Conservation (phyloP, 2,888 invertebrate species). For the Anorthoa munda region DNA sequence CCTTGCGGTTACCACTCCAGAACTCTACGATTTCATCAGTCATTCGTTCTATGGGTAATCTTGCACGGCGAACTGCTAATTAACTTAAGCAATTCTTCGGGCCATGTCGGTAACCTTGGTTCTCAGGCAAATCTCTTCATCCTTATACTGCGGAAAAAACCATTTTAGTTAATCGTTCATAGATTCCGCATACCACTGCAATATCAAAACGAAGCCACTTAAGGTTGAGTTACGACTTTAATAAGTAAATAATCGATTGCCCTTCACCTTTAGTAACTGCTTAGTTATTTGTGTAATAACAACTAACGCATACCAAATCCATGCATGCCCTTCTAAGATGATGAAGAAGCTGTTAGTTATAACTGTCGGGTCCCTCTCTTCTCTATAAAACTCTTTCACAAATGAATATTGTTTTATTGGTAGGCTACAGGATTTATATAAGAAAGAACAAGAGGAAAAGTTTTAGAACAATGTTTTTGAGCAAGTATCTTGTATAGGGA, state of each 20-base stretch:
- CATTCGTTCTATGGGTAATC: not conserved
- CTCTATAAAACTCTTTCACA: not conserved
- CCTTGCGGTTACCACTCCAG: not conserved
- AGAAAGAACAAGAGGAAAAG: not conserved
- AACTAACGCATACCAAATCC: constrained; percentile 4
- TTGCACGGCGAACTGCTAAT: not conserved
- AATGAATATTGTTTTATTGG: not conserved
- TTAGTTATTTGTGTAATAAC: constrained; percentile 26
- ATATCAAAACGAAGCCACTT: constrained; percentile 9
- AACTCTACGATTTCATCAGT: no score
- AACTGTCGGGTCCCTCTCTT: not conserved
- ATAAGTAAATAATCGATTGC: constrained; percentile 11
- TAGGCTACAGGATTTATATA: not conserved
- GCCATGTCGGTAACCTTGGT: not conserved
- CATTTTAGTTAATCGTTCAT: constrained; percentile 29
- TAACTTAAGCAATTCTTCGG: not conserved
- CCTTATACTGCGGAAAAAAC: constrained; percentile 23
- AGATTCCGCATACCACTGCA: constrained; percentile 36
- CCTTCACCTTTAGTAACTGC: constrained; percentile 47
- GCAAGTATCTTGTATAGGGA: not conserved
- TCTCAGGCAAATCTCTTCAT: not conserved
- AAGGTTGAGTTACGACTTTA: constrained; percentile 2
- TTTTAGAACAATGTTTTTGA: not conserved
- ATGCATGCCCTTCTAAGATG: constrained; percentile 24
- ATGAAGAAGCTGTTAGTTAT: constrained; percentile 3